Evolutionary conservation across 2,797 vertebrate genomes (phyloP).

Genomic region (Cyclura pinguis): DNA sequence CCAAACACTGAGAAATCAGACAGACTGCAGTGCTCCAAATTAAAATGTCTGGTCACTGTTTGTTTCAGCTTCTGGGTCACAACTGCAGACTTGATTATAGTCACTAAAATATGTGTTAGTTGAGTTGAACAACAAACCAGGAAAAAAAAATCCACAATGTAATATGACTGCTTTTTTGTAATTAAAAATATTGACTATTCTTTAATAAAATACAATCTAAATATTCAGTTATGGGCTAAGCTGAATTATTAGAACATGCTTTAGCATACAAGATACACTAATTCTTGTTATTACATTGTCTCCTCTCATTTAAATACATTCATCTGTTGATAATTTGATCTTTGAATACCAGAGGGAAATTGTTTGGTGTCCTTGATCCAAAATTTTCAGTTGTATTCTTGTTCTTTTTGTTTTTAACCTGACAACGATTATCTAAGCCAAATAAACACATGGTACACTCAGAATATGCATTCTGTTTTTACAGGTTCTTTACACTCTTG

Average conservation of each 20-base stretch:
- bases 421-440: slow-evolving; percentile 48
- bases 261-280: accelerated
- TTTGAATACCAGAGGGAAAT: slow-evolving; percentile 82
- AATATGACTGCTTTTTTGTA: background rate
- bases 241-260: background rate
- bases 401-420: slow-evolving; percentile 55
- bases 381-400: slow-evolving; percentile 63
- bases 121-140: no score
- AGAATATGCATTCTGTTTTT: slow-evolving; percentile 20
- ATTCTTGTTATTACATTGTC: background rate
- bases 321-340: slow-evolving; percentile 66
- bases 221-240: background rate
- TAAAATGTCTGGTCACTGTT: no score
- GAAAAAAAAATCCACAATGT: no score
- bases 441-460: slow-evolving; percentile 39
- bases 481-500: slow-evolving; percentile 41
- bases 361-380: slow-evolving; percentile 83
- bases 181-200: background rate
- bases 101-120: no score
- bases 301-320: slow-evolving; percentile 11
- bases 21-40: no score
- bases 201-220: background rate
- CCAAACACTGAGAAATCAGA: no score
- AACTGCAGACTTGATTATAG: no score
- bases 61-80: no score